Evolutionary conservation across 2,113 vertebrate genomes (phyloP).

Genomic region (Hypanus sabinus): DNA sequence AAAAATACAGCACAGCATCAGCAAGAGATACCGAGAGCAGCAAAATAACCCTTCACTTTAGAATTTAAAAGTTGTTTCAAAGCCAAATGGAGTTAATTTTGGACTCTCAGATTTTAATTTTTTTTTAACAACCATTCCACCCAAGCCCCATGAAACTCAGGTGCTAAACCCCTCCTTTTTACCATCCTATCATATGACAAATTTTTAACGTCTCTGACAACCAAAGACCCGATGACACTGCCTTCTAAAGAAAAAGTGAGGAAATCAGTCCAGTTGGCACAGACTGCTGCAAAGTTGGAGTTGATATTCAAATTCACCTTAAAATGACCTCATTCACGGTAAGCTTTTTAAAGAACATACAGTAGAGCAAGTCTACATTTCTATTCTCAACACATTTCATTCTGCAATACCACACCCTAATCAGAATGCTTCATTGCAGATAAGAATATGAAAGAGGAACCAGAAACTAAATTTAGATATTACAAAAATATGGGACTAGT

Average conservation of each 20-base stretch:
- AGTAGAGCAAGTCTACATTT: background rate
- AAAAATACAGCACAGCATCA: background rate
- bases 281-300: background rate
- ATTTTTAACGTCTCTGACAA: background rate
- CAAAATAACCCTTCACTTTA: background rate
- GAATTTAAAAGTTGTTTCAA: background rate
- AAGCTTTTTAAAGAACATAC: background rate
- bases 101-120: background rate
- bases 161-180: background rate
- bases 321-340: background rate
- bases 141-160: background rate
- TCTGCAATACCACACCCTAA: background rate
- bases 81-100: background rate
- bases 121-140: background rate
- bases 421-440: background rate
- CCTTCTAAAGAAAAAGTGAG: too few relatives aligned
- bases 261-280: background rate
- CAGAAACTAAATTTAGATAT: background rate
- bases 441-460: background rate
- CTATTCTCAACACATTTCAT: background rate
- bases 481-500: background rate
- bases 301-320: background rate
- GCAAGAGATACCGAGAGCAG: background rate
- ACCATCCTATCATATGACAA: background rate
- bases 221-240: background rate